These are phyloP conservation scores for Xylota segnis DNA, from an alignment of 2,888 invertebrate genomes.

Conservation along the genomic window DNA sequence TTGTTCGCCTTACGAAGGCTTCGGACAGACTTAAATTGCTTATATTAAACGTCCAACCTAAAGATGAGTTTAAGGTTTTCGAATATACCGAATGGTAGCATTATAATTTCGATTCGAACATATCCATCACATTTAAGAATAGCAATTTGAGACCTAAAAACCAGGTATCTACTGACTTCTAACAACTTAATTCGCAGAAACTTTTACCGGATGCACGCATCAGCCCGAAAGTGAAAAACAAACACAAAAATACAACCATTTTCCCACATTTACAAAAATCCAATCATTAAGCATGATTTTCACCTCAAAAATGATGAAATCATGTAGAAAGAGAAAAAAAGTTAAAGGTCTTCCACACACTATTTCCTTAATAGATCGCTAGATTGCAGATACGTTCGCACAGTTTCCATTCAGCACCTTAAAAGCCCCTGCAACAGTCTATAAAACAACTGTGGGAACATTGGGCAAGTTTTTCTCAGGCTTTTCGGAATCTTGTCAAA, in stretches of 20 bases:
- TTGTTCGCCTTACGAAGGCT: no score
- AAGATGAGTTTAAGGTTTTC: no score
- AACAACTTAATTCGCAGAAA: no score
- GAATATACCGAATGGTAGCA: no score
- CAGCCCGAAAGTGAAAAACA: background rate
- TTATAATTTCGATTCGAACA: no score
- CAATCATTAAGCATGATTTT: conserved; percentile 56
- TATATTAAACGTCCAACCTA: no score
- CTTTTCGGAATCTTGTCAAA: conserved; percentile 47
- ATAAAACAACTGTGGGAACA: conserved; percentile 60
- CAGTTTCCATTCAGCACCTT: conserved; percentile 53
- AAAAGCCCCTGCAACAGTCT: background rate
- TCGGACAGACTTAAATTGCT: no score
- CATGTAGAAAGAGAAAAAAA: conserved; percentile 28
- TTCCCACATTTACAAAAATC: conserved; percentile 47
- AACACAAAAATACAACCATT: conserved; percentile 7
- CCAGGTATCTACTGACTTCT: background rate
- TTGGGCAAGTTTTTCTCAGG: conserved; percentile 66
- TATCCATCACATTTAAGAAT: no score
- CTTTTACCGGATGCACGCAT: background rate
- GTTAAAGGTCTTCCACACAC: conserved; percentile 28
- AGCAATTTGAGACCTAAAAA: background rate
- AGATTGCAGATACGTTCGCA: conserved; percentile 46
- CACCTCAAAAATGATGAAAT: conserved; percentile 58
- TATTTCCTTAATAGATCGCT: conserved; percentile 36